These are phyloP conservation scores for Mungos mungo DNA, from an alignment of 2,113 vertebrate species.

Conservation along the genomic window DNA sequence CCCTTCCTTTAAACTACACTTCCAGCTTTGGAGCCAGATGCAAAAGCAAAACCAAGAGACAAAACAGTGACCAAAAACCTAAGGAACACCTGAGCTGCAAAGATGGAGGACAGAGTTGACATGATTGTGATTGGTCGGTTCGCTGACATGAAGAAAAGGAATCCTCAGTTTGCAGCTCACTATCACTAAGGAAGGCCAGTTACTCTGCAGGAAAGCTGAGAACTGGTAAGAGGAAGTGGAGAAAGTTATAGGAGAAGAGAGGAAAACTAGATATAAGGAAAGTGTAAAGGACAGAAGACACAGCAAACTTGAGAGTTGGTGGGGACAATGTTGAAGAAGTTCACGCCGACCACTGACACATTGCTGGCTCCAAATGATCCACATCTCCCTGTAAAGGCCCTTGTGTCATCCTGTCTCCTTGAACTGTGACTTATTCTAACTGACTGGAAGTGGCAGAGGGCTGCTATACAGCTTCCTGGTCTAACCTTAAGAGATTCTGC, in stretches of 20 bases:
- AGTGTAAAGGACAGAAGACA: background rate
- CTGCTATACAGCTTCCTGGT: background rate
- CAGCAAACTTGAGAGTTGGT: background rate
- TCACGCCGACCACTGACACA: background rate
- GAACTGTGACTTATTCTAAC: background rate
- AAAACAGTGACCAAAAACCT: background rate
- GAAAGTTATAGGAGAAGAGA: background rate
- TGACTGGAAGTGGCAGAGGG: background rate
- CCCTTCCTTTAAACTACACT: slow-evolving; percentile 9
- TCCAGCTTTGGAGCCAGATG: background rate
- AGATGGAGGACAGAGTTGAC: background rate
- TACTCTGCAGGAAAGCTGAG: background rate
- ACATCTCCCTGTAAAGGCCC: background rate
- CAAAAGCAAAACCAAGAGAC: background rate
- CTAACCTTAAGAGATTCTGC: background rate
- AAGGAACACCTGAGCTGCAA: background rate
- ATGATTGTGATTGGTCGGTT: background rate
- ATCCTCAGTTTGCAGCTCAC: background rate
- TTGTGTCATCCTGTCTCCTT: background rate
- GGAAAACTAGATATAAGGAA: background rate
- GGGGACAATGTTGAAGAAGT: too few relatives aligned
- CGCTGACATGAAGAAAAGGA: background rate
- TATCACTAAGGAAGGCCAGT: background rate
- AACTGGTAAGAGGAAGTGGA: background rate
- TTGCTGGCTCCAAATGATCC: background rate